phyloP scores from a whole-genome alignment of 2,797 vertebrate genomes.

The Enteromius treurensis region DNA sequence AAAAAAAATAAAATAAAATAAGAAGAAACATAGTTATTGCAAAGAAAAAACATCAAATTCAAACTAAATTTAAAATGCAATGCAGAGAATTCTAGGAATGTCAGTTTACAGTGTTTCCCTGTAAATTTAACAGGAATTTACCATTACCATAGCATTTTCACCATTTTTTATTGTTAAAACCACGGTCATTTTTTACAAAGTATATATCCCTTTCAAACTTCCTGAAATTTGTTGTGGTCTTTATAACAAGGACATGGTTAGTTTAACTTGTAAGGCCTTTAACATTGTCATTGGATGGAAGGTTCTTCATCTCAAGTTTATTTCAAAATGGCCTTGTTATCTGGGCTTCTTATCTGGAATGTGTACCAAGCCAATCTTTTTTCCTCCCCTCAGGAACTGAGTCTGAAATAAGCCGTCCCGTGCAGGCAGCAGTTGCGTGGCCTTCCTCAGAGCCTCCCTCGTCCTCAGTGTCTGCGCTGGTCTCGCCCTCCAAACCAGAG shows the following conservation, averaged over 20 bases:
- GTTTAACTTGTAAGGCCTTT: conserved; percentile 25
- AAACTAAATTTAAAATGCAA: too few relatives aligned
- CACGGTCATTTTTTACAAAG: too few relatives aligned
- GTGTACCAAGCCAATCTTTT: conserved; percentile 24
- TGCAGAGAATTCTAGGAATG: too few relatives aligned
- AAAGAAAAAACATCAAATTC: too few relatives aligned
- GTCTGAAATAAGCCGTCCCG: conserved; percentile 61
- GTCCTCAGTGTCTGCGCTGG: conserved; percentile 32
- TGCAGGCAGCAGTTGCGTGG: conserved; percentile 53
- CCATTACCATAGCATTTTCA: too few relatives aligned
- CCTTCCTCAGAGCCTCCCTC: conserved; percentile 55
- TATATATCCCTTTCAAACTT: neutral
- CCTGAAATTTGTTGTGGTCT: neutral
- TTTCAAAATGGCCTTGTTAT: conserved; percentile 10
- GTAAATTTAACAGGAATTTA: too few relatives aligned
- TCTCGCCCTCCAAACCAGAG: conserved; percentile 57
- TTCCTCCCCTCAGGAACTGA: conserved; percentile 57
- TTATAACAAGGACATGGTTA: conserved; percentile 17
- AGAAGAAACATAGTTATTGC: too few relatives aligned
- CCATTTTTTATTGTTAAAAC: too few relatives aligned
- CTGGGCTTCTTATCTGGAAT: conserved; percentile 11
- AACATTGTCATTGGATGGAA: conserved; percentile 32
- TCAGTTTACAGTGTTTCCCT: too few relatives aligned
- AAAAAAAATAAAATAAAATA: too few relatives aligned
- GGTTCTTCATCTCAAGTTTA: neutral